phyloP scores from a whole-genome alignment of 2,113 vertebrate genomes.

The Laticauda colubrina region DNA sequence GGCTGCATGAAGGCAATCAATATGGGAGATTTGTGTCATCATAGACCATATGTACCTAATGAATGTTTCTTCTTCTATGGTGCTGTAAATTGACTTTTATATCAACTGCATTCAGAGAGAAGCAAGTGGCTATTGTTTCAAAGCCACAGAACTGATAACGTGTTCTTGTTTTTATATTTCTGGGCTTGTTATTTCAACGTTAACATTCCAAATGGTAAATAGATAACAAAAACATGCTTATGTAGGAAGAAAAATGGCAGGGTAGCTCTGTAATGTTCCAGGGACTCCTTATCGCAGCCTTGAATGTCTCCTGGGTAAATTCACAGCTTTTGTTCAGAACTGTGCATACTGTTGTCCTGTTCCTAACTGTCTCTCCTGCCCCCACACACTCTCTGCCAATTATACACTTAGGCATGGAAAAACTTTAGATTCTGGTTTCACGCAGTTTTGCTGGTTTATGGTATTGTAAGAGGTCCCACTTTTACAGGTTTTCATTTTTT shows the following conservation, averaged over 20 bases:
- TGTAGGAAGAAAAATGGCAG: neutral
- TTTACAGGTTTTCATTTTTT: neutral
- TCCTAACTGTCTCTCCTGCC: neutral
- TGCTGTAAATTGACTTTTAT: neutral
- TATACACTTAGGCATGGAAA: neutral
- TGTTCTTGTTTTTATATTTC: neutral
- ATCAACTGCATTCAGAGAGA: neutral
- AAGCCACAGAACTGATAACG: neutral
- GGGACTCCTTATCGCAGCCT: slow-evolving; percentile 10
- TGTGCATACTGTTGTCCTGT: neutral
- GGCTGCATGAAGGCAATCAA: neutral
- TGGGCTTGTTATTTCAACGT: accelerated
- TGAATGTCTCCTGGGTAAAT: slow-evolving; percentile 20
- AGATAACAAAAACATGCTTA: neutral
- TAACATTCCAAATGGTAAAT: accelerated
- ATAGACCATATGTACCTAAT: neutral
- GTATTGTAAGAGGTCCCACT: neutral
- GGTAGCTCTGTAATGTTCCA: neutral
- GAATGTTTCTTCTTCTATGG: neutral
- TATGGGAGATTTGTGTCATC: neutral
- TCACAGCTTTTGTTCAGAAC: slow-evolving; percentile 18
- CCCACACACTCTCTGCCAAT: neutral
- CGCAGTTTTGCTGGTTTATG: neutral
- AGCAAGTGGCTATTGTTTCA: neutral
- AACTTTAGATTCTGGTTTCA: neutral